Evolutionary conservation across 2,888 invertebrate genomes (phyloP).

Genomic region (Odontocolon sp.): DNA sequence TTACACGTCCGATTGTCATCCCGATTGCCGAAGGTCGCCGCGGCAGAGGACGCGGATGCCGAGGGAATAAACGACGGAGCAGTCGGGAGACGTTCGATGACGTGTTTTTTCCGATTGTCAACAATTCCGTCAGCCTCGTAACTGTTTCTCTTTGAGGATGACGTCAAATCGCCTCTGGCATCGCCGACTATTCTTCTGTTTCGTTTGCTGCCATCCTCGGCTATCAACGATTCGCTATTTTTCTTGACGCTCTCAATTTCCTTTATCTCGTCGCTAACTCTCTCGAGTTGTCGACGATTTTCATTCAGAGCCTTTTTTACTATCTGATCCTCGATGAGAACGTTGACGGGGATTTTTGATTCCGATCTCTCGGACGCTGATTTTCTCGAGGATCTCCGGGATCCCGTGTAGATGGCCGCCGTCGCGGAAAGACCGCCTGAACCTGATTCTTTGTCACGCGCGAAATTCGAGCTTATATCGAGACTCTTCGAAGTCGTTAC

Average conservation of each 20-base stretch:
- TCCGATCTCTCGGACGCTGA: slow-evolving; percentile 59
- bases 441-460: slow-evolving; percentile 56
- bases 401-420: slow-evolving; percentile 41
- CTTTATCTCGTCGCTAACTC: slow-evolving; percentile 78
- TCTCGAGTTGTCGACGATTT: slow-evolving; percentile 77
- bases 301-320: slow-evolving; percentile 79
- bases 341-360: slow-evolving; percentile 77
- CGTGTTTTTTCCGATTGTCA: slow-evolving; percentile 39
- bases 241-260: slow-evolving; percentile 78
- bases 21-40: slow-evolving; percentile 21
- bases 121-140: slow-evolving; percentile 69
- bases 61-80: slow-evolving; percentile 37
- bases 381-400: slow-evolving; percentile 58
- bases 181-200: slow-evolving; percentile 29
- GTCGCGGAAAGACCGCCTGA: slow-evolving; percentile 28
- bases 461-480: slow-evolving; percentile 63
- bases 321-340: slow-evolving; percentile 78
- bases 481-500: slow-evolving; percentile 69
- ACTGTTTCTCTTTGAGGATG: slow-evolving; percentile 70
- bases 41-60: slow-evolving; percentile 13
- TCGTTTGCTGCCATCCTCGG: slow-evolving; percentile 52
- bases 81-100: slow-evolving; percentile 27
- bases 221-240: slow-evolving; percentile 72
- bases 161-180: slow-evolving; percentile 59
- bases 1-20: slow-evolving; percentile 22